A percentile compares a stretch with the other conserved stretches of the same genome.
Conservation (phyloP, 2,888 invertebrate species). For the Sinopyrophorus schimmeli region DNA sequence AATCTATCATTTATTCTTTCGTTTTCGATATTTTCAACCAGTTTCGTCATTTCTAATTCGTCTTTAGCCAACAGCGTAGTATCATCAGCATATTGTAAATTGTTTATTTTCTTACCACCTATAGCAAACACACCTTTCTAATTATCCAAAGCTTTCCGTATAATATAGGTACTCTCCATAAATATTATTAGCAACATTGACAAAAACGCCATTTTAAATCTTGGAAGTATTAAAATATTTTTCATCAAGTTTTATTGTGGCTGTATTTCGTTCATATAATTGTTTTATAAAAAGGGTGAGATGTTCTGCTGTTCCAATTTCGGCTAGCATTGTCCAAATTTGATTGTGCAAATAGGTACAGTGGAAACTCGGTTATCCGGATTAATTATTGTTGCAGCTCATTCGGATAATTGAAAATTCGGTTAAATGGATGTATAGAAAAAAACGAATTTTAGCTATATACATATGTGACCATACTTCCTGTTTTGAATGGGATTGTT, state of each 20-base stretch:
- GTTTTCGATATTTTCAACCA: conserved; percentile 1
- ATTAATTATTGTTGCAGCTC: too few relatives aligned
- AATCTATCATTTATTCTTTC: neutral
- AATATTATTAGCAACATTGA: neutral
- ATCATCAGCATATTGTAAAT: neutral
- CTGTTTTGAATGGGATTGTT: too few relatives aligned
- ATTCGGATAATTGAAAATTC: too few relatives aligned
- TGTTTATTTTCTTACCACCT: neutral
- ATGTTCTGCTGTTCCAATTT: neutral
- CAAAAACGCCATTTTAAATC: neutral
- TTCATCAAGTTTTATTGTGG: neutral
- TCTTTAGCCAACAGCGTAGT: neutral
- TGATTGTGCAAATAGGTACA: too few relatives aligned
- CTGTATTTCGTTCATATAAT: conserved; percentile 1
- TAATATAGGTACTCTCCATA: conserved; percentile 2
- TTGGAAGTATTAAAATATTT: too few relatives aligned
- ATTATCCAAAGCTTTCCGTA: neutral
- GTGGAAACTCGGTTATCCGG: too few relatives aligned
- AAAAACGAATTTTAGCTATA: too few relatives aligned
- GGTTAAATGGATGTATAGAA: too few relatives aligned
- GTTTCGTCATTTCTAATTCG: neutral
- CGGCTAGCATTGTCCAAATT: neutral
- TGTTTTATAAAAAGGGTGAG: neutral
- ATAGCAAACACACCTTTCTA: neutral
- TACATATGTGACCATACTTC: too few relatives aligned